Percentiles rank a stretch among this genome's conserved stretches.
phyloP scores from a whole-genome alignment of 2,113 vertebrate genomes.

The Pelvicachromis taeniatus region DNA sequence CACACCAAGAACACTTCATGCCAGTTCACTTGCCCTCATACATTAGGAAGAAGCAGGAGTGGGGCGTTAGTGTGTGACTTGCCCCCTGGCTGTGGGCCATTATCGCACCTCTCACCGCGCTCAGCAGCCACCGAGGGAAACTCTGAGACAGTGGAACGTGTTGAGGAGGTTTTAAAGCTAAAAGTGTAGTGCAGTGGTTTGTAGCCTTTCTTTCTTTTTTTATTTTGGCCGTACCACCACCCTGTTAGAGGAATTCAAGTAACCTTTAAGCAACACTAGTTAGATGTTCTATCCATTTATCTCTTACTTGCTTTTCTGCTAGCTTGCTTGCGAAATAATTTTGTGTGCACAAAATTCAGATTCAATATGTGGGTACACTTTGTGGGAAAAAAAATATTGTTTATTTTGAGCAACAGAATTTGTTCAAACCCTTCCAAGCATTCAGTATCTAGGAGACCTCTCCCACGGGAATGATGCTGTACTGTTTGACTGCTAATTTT shows the following conservation, averaged over 20 bases:
- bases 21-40: conserved; percentile 24
- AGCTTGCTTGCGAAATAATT: background rate
- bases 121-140: background rate
- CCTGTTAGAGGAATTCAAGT: background rate
- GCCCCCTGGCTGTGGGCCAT: conserved; percentile 19
- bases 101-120: conserved; percentile 4
- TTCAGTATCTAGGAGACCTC: background rate
- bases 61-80: conserved; percentile 7
- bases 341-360: background rate
- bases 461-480: background rate
- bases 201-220: background rate
- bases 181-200: background rate
- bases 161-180: background rate
- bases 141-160: background rate
- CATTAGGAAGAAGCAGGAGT: background rate
- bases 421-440: background rate
- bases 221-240: background rate
- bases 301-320: background rate
- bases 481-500: background rate
- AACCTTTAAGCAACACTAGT: background rate
- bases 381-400: background rate
- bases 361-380: background rate
- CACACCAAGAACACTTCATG: conserved; percentile 16
- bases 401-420: background rate
- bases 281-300: background rate